A percentile compares a stretch with the other conserved stretches of the same genome.
Conservation (phyloP, 2,113 vertebrate species). For the Bothrops jararaca region DNA sequence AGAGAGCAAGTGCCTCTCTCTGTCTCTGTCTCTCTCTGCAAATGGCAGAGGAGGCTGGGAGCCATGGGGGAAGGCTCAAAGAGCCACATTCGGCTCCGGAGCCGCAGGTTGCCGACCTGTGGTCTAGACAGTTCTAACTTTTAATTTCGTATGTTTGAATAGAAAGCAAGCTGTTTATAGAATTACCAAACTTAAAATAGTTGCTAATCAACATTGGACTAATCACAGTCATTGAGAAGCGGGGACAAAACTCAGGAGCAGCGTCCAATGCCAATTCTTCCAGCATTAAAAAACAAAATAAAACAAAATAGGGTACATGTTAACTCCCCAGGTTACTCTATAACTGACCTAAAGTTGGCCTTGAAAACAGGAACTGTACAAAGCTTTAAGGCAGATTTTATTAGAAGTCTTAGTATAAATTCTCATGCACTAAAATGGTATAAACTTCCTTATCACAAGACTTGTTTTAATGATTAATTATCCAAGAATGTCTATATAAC, state of each 20-base stretch:
- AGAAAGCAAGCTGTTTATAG: not conserved
- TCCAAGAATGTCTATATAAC: too few relatives aligned
- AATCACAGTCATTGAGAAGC: not conserved
- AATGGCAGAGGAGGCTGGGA: too few relatives aligned
- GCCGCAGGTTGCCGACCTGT: too few relatives aligned
- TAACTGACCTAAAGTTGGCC: not conserved
- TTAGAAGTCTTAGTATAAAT: not conserved
- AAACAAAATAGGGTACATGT: not conserved
- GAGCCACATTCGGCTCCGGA: too few relatives aligned
- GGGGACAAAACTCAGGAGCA: not conserved
- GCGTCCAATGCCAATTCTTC: not conserved
- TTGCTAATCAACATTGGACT: not conserved
- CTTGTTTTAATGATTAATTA: too few relatives aligned
- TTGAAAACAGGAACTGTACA: not conserved
- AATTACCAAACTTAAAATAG: not conserved
- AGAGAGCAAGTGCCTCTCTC: too few relatives aligned
- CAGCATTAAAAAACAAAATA: not conserved
- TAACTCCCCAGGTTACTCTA: not conserved
- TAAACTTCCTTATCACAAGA: not conserved
- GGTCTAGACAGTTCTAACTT: not conserved
- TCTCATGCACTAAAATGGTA: not conserved
- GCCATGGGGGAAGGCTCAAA: too few relatives aligned
- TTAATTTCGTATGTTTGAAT: not conserved
- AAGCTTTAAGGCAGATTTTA: not conserved
- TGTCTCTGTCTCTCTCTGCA: too few relatives aligned